Evolutionary conservation across 1,140 invertebrate genomes (phyloP).

Genomic region (Drosophila erecta): DNA sequence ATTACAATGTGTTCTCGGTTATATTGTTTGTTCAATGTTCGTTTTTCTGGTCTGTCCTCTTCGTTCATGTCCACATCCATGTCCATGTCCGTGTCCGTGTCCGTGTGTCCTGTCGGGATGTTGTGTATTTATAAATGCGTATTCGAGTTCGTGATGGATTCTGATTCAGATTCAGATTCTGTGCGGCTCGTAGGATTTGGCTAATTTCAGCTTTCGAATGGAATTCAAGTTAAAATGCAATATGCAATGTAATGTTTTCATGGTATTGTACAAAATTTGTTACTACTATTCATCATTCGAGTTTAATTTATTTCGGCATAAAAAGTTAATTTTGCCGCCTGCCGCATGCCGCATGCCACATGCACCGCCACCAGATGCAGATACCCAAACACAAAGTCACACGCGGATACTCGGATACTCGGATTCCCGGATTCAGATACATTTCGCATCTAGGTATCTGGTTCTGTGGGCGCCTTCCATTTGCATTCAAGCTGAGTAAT

Average conservation of each 20-base stretch:
- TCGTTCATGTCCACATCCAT: conserved; percentile 10
- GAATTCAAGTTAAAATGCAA: conserved; percentile 60
- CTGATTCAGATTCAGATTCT: conserved; percentile 5
- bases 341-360: no score
- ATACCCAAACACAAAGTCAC: conserved; percentile 1
- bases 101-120: conserved; percentile 34
- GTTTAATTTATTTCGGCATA: conserved; percentile 56
- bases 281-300: conserved; percentile 56
- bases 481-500: conserved; percentile 66
- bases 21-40: conserved; percentile 54
- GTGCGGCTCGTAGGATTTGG: conserved; percentile 44
- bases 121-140: conserved; percentile 49
- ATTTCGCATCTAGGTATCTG: conserved; percentile 12
- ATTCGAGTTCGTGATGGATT: conserved; percentile 30
- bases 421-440: conserved; percentile 24
- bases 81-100: conserved; percentile 24
- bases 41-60: conserved; percentile 39
- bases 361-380: conserved; percentile 27
- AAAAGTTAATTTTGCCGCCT: conserved; percentile 69
- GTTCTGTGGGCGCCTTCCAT: conserved; percentile 38
- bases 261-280: conserved; percentile 52
- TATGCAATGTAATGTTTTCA: conserved; percentile 27
- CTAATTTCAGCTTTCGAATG: conserved; percentile 53
- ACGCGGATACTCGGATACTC: neutral
- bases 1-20: conserved; percentile 63